These are phyloP conservation scores for Deroptyus accipitrinus DNA, from an alignment of 2,113 vertebrate species.

Conservation along the genomic window DNA sequence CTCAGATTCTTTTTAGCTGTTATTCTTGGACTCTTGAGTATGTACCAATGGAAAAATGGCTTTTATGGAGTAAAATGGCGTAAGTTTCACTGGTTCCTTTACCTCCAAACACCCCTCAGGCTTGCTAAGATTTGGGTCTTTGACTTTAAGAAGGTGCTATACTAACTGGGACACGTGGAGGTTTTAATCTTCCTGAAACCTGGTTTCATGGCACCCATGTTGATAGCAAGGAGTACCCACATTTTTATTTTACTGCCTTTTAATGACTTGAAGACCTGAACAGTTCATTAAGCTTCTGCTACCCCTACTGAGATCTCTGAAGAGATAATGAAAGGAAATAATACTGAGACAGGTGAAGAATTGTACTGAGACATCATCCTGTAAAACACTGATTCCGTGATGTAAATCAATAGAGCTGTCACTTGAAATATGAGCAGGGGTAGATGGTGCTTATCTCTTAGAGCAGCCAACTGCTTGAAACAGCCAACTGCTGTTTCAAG, in stretches of 20 bases:
- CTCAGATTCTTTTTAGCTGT: not conserved
- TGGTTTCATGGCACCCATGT: not conserved
- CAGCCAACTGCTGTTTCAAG: not conserved
- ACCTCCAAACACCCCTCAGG: not conserved
- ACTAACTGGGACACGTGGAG: rapidly evolving
- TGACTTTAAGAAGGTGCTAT: not conserved
- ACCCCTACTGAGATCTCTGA: not conserved
- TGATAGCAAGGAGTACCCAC: not conserved
- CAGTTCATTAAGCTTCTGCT: not conserved
- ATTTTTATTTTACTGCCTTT: not conserved
- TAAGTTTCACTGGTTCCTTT: not conserved
- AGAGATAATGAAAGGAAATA: not conserved
- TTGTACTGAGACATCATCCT: not conserved
- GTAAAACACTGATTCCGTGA: not conserved
- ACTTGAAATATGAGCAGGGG: not conserved
- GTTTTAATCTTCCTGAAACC: not conserved
- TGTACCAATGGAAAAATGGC: not conserved
- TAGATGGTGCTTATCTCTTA: rapidly evolving
- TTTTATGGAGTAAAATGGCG: not conserved
- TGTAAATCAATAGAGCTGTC: not conserved
- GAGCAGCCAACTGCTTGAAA: not conserved
- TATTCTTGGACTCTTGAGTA: not conserved
- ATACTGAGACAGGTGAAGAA: not conserved
- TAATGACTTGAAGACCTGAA: not conserved
- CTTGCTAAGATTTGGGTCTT: not conserved